Base-by-base conservation (phyloP, 2,888 invertebrate genomes). In the Odontocolon sp. region DNA sequence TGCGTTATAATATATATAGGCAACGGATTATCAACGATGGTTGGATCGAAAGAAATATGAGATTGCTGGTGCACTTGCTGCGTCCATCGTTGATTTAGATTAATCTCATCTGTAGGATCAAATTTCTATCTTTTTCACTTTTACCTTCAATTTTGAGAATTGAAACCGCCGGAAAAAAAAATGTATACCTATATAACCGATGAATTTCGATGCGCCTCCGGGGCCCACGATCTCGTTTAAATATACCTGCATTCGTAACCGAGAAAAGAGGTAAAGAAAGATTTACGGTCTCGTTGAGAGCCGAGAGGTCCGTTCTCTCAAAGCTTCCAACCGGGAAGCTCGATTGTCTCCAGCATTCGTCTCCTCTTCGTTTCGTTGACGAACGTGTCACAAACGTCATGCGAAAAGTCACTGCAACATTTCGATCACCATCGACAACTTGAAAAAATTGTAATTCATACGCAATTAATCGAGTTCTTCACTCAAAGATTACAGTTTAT, bases 141-240 rank as follows among this genome's bases (percentile, higher is more conserved):
- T n/a, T n/a, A n/a, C n/a, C n/a, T n/a, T n/a, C n/a, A n/a, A n/a
- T n/a, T n/a, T n/a, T n/a, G n/a, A n/a, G n/a, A n/a, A n/a, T n/a
- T n/a, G n/a, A n/a, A n/a, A n/a, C n/a, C n/a, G n/a, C n/a, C n/a
- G n/a, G n/a, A n/a, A n/a, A n/a, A n/a, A n/a, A n/a, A n/a, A n/a
- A n/a, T n/a, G n/a, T n/a, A n/a, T n/a, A n/a, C n/a, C n/a, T n/a
- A n/a, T 42, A 14, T 38, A 40, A 52, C 18, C 8, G 50, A 69
- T 52, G 69, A 59, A 69, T 69, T 69, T 59, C 59, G 45, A 69
- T 69, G 50, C 11, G 52, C 9, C 26, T 38, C 21, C 28, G 57
- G 45, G 61, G 66, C 57, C 63, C 69, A 63, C 66, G 70, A 42
- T 76, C 79, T 79, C 56, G 73, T 79, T 79, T 79, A 73, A 79